These are phyloP conservation scores for Meandrusa payeni DNA, from an alignment of 2,888 invertebrate species.

Conservation along the genomic window DNA sequence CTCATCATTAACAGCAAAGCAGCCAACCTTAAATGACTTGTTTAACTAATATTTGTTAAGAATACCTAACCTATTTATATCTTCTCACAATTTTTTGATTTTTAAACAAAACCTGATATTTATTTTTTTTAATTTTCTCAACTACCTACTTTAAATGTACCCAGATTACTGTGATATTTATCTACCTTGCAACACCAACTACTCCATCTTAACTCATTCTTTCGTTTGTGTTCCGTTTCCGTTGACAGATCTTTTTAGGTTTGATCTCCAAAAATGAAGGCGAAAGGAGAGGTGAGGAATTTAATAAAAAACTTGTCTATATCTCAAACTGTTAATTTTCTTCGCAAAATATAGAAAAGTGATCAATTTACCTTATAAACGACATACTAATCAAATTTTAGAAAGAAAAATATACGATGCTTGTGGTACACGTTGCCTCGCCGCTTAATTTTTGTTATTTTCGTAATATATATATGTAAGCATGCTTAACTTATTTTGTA, in stretches of 20 bases:
- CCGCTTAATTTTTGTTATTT: slow-evolving; percentile 6
- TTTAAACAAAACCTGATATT: too few relatives aligned
- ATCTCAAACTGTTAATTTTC: slow-evolving; percentile 6
- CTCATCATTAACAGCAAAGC: too few relatives aligned
- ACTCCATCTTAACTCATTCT: slow-evolving; percentile 34
- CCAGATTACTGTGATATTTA: background rate
- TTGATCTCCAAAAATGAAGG: slow-evolving; percentile 87
- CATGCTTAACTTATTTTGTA: too few relatives aligned
- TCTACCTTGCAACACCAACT: background rate
- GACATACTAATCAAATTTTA: background rate
- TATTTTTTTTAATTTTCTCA: too few relatives aligned
- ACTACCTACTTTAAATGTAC: too few relatives aligned
- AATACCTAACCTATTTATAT: too few relatives aligned
- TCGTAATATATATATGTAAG: too few relatives aligned
- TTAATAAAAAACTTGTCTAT: slow-evolving; percentile 19
- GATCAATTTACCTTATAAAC: background rate
- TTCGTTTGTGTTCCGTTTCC: slow-evolving; percentile 65
- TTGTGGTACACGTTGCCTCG: slow-evolving; percentile 13
- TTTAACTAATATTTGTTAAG: too few relatives aligned
- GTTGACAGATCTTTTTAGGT: slow-evolving; percentile 74
- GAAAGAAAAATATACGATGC: background rate
- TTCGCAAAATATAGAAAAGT: slow-evolving; percentile 6
- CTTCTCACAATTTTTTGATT: too few relatives aligned
- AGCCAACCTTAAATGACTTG: too few relatives aligned
- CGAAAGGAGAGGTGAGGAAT: slow-evolving; percentile 89